These are phyloP conservation scores for Ellobium chinense DNA, from an alignment of 2,888 invertebrate genomes.

Conservation along the genomic window DNA sequence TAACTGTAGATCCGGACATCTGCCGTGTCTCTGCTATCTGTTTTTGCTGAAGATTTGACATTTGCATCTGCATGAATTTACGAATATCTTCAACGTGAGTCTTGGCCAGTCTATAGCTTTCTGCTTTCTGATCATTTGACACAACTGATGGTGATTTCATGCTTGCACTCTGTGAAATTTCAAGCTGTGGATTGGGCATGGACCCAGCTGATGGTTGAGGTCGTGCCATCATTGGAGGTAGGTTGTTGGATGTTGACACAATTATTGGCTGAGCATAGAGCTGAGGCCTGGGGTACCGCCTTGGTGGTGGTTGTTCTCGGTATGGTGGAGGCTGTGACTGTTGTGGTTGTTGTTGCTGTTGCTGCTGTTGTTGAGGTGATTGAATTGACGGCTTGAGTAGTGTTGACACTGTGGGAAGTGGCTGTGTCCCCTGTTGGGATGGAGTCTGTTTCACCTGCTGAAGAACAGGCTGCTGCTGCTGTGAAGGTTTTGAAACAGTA, in stretches of 20 bases:
- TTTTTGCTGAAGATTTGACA: constrained; percentile 36
- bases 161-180: not conserved
- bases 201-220: not conserved
- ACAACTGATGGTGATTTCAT: not conserved
- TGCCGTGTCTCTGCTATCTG: constrained; percentile 25
- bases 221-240: not conserved
- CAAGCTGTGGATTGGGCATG: not conserved
- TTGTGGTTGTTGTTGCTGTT: not conserved
- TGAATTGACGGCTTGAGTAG: constrained; percentile 30
- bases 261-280: constrained; percentile 40
- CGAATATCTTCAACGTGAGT: constrained; percentile 27
- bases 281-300: constrained; percentile 30
- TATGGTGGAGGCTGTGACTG: not conserved
- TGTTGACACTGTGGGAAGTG: constrained; percentile 41
- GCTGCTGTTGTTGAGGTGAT: not conserved
- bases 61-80: constrained; percentile 39
- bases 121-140: constrained; percentile 7
- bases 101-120: constrained; percentile 12
- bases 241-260: constrained; percentile 5
- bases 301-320: constrained; percentile 28
- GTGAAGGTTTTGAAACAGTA: not conserved
- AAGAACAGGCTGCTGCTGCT: not conserved
- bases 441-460: not conserved
- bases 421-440: constrained; percentile 8
- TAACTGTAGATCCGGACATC: constrained; percentile 44